A percentile compares a stretch with the other conserved stretches of the same genome.
Evolutionary conservation across 2,113 vertebrate genomes (phyloP).

Genomic region (Gymnorhina tibicen): DNA sequence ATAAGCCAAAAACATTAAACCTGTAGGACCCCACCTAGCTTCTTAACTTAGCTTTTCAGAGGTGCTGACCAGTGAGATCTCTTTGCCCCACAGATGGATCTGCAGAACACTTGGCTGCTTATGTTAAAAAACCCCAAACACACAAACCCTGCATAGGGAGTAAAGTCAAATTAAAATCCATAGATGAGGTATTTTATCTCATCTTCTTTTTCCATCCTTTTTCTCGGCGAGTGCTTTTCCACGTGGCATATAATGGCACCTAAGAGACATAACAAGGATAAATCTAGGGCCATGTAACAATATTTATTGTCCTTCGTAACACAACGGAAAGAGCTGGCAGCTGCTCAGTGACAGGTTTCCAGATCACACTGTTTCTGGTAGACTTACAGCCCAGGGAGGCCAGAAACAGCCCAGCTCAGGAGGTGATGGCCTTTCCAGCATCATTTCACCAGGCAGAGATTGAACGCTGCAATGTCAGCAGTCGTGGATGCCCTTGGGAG

Average conservation of each 20-base stretch:
- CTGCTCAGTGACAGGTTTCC: neutral
- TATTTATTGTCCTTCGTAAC: neutral
- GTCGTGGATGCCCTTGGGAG: neutral
- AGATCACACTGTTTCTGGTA: neutral
- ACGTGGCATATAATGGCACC: neutral
- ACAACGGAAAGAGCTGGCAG: neutral
- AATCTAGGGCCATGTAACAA: neutral
- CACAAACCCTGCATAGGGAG: fast-evolving
- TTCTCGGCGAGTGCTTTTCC: neutral
- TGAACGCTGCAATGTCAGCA: neutral
- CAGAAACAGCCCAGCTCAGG: neutral
- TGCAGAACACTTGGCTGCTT: neutral
- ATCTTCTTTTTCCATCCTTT: neutral
- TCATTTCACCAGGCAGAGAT: neutral
- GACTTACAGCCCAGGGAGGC: neutral
- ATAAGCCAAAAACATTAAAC: neutral
- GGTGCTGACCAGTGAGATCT: neutral
- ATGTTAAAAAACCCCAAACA: neutral
- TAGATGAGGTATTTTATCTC: neutral
- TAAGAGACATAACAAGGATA: neutral
- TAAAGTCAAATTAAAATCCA: neutral
- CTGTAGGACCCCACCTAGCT: neutral
- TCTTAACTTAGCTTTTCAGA: neutral
- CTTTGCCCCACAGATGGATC: neutral
- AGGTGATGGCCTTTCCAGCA: neutral